A percentile compares a stretch with the other conserved stretches of the same genome.
Evolutionary conservation across 2,888 invertebrate genomes (phyloP).

Genomic region (Allacma fusca): DNA sequence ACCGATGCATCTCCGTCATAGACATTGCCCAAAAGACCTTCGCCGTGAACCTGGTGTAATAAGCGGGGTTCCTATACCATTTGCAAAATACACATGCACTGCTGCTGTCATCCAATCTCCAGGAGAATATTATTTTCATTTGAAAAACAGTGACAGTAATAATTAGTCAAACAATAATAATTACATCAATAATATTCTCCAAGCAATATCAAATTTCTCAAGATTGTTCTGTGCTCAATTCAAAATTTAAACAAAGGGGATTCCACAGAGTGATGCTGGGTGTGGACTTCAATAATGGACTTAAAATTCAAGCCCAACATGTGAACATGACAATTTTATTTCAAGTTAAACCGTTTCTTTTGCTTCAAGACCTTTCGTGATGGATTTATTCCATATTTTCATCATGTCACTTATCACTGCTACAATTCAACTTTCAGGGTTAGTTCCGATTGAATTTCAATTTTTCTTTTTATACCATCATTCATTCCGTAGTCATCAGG

Average conservation of each 20-base stretch:
- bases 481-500: not conserved
- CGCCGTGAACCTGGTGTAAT: no score
- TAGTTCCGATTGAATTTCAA: constrained; percentile 16
- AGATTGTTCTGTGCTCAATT: not conserved
- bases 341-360: constrained; percentile 19
- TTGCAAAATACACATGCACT: no score
- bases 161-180: no score
- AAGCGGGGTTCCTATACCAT: no score
- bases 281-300: not conserved
- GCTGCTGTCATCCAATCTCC: no score
- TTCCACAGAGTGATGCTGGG: constrained; percentile 15
- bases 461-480: constrained; percentile 12
- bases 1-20: not conserved
- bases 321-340: constrained; percentile 36
- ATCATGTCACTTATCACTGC: constrained; percentile 58
- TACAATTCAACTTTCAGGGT: constrained; percentile 55
- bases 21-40: constrained; percentile 11
- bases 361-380: constrained; percentile 47
- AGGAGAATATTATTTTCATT: no score
- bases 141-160: no score
- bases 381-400: constrained; percentile 57
- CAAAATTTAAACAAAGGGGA: not conserved
- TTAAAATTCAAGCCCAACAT: constrained; percentile 21
- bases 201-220: not conserved
- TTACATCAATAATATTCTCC: no score